These are phyloP conservation scores for Actias luna DNA, from an alignment of 2,888 invertebrate genomes.

Conservation along the genomic window DNA sequence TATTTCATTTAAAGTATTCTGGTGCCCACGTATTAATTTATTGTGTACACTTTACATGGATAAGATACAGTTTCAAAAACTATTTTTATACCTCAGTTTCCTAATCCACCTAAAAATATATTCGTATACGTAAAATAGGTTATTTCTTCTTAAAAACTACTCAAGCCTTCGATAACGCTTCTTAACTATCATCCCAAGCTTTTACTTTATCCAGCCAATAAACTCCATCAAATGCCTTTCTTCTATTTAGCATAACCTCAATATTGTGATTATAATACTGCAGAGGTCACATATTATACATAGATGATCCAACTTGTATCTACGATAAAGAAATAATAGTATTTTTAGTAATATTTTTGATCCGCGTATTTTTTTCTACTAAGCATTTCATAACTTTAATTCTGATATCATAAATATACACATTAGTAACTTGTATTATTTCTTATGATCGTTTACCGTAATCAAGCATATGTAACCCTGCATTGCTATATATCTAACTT, in stretches of 20 bases:
- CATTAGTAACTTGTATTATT: not conserved
- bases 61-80: not conserved
- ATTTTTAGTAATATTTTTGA: not conserved
- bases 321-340: not conserved
- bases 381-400: not conserved
- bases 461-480: not conserved
- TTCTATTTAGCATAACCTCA: not conserved
- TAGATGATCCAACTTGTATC: not conserved
- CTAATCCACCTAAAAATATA: not conserved
- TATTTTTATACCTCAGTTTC: not conserved
- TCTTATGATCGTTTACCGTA: not conserved
- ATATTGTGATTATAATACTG: not conserved
- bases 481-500: too few species aligned
- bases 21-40: not conserved
- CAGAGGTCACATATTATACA: not conserved
- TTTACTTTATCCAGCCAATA: too few species aligned
- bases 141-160: not conserved
- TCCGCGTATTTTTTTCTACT: not conserved
- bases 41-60: not conserved
- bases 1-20: not conserved
- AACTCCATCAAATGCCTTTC: too few species aligned
- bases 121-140: not conserved
- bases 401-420: not conserved
- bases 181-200: not conserved
- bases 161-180: not conserved